A percentile compares a stretch with the other conserved stretches of the same genome.
Conservation (phyloP, 2,797 vertebrate genomes). For the Pyrocephalus nanus region DNA sequence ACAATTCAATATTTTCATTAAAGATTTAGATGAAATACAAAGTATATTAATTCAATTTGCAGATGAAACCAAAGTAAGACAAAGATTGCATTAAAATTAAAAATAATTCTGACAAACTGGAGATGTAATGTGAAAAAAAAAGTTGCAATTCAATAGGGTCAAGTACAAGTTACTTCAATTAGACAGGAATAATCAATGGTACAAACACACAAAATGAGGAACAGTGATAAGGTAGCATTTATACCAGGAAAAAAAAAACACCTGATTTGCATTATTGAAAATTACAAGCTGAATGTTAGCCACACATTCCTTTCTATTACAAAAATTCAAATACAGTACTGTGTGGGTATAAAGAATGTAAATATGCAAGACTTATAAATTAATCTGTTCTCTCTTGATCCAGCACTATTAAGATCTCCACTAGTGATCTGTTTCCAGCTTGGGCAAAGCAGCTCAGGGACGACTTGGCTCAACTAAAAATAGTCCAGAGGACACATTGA, state of each 20-base stretch:
- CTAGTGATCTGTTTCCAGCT: not conserved
- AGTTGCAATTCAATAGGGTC: not conserved
- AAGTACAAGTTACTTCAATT: constrained; percentile 22
- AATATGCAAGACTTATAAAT: not conserved
- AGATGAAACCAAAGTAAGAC: not conserved
- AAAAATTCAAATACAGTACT: not conserved
- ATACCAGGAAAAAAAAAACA: not conserved
- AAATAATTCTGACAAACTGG: constrained; percentile 1
- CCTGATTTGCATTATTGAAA: not conserved
- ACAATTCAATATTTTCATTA: constrained; percentile 29
- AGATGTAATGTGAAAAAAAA: not conserved
- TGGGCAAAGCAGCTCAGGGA: not conserved
- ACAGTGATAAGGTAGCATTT: not conserved
- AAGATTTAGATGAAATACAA: not conserved
- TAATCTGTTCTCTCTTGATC: not conserved
- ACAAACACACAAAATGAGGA: not conserved
- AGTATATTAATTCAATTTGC: not conserved
- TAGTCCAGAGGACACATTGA: rapidly evolving
- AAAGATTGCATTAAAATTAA: constrained; percentile 13
- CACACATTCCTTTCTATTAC: not conserved
- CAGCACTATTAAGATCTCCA: not conserved
- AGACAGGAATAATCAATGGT: constrained; percentile 14
- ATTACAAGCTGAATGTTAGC: not conserved
- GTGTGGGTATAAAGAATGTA: not conserved
- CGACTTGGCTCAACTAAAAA: not conserved